Evolutionary conservation across 2,113 vertebrate species (phyloP).

Genomic region (Siniperca chuatsi): DNA sequence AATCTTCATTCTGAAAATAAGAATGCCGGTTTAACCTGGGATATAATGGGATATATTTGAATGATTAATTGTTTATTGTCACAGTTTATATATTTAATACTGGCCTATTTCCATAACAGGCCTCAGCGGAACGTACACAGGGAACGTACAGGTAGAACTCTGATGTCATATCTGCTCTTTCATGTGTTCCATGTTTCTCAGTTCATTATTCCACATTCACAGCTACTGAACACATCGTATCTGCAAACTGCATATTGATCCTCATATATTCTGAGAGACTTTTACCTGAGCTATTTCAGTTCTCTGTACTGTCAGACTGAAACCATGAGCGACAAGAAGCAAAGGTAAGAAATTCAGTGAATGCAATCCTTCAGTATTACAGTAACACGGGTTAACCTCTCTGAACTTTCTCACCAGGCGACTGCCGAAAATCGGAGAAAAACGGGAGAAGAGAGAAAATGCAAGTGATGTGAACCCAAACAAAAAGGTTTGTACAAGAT

Average conservation of each 20-base stretch:
- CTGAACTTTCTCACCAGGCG: not conserved
- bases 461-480: not conserved
- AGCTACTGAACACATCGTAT: not conserved
- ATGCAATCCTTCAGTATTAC: not conserved
- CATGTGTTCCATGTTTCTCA: not conserved
- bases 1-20: no score
- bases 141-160: not conserved
- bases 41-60: no score
- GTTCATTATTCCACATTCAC: not conserved
- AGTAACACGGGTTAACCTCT: not conserved
- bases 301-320: not conserved
- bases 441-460: not conserved
- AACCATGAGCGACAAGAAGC: not conserved
- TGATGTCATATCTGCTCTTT: not conserved
- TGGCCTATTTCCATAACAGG: not conserved
- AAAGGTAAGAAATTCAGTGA: not conserved
- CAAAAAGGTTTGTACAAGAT: not conserved
- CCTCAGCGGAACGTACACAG: not conserved
- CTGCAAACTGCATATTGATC: not conserved
- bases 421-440: not conserved
- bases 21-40: no score
- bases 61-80: no score
- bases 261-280: not conserved
- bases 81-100: no score
- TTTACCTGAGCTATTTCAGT: not conserved